Base-by-base conservation (phyloP, 2,113 vertebrate genomes). In the Gymnorhina tibicen region DNA sequence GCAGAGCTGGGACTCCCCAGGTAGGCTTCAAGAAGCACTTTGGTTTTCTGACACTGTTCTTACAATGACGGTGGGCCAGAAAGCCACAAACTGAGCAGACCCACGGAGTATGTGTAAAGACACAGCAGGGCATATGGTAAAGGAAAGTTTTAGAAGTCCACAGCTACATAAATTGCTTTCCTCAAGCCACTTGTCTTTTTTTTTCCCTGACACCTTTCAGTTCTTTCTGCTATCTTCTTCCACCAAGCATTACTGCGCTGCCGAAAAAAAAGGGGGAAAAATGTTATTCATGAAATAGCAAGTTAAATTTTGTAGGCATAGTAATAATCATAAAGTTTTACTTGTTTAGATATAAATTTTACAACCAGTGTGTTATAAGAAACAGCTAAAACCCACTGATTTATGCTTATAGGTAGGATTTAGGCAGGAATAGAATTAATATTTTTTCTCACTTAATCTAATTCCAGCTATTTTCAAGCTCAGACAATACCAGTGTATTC, bases 201-300 rank as follows among this genome's bases (percentile, higher is more conserved):
- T 53, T 33, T 15, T 0, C 6, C 11, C 9, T 3, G 12, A 41
- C 16, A 42, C 5, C 21, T 69, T 88, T 76, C 3, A 20, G 20
- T 69, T 90, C 27, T 76, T 5, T 73, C 15, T 74, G 18, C 16
- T 74, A 11, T 58, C 17, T 76, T 74, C 26, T 49, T 37, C 66
- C 46, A 62, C 49, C 0, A 0, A 12, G 12, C 7, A 13, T 83
- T 73, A 49, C 7, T 42, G 26, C 46, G 19, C 39, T 84, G n/a
- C 41, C 39, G 7, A 23, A 84, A 20, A 75, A 67, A 35, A n/a
- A 37, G 19, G 10, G 41, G 44, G 7, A 8, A 78, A 66, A 82
- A 59, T 19, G 1, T 32, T 89, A 13, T 41, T 82, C 2, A 33
- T 0, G 0, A 77, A 79, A 60, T 20, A 41, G 33, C 28, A 53